Percentiles rank a stretch among this genome's conserved stretches.
Evolutionary conservation across 2,797 vertebrate genomes (phyloP).

Genomic region (Diplodus sargus): DNA sequence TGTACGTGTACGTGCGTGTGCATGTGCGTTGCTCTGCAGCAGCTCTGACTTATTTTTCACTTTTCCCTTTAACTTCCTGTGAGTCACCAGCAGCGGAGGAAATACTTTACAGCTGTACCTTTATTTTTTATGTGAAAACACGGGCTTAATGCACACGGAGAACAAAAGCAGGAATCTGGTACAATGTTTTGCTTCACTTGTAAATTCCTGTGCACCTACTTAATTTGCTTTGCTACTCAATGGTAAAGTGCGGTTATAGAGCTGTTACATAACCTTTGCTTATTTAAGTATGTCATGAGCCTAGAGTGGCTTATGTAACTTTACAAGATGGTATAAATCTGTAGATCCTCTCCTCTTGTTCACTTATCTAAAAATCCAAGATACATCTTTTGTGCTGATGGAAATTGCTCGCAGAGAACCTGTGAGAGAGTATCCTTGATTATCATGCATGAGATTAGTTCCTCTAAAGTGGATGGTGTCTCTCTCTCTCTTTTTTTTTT

Average conservation of each 20-base stretch:
- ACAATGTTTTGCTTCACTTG: conserved; percentile 82
- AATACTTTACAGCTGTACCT: conserved; percentile 85
- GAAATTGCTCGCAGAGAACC: conserved; percentile 68
- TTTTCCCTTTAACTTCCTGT: conserved; percentile 85
- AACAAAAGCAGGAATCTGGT: conserved; percentile 87
- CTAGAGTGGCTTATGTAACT: conserved; percentile 86
- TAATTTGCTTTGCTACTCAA: conserved; percentile 81
- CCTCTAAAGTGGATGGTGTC: conserved; percentile 57
- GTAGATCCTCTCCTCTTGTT: conserved; percentile 69
- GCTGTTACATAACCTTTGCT: conserved; percentile 85
- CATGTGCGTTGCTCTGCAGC: conserved; percentile 59
- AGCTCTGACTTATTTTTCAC: conserved; percentile 82
- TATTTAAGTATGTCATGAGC: conserved; percentile 86
- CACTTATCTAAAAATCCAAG: conserved; percentile 77
- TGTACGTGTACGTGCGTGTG: conserved; percentile 8
- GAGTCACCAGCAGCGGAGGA: conserved; percentile 83
- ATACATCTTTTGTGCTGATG: conserved; percentile 70
- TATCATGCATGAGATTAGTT: conserved; percentile 68
- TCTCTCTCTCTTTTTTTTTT: conserved; percentile 27
- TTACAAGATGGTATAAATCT: conserved; percentile 84
- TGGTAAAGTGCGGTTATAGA: conserved; percentile 80
- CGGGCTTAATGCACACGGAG: conserved; percentile 75
- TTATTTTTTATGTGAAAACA: conserved; percentile 83
- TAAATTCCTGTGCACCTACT: conserved; percentile 86
- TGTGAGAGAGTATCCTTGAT: conserved; percentile 63